phyloP scores from a whole-genome alignment of 2,797 vertebrate species.

The Syndactyla subalaris region DNA sequence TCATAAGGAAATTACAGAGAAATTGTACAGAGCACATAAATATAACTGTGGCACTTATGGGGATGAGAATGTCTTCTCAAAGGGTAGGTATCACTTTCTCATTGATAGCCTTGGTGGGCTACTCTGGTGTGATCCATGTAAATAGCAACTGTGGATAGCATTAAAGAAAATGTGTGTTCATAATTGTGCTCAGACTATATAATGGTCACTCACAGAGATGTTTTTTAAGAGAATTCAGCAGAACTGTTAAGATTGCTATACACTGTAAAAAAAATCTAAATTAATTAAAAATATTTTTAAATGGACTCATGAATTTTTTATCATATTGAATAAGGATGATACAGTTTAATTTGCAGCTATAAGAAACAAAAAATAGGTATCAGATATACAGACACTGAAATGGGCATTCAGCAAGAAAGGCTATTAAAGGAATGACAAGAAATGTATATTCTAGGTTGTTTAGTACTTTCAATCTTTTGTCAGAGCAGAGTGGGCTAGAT shows the following conservation, averaged over 20 bases:
- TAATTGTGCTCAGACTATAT: background rate
- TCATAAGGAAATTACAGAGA: background rate
- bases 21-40: background rate
- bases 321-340: background rate
- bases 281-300: background rate
- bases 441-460: background rate
- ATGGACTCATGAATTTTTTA: background rate
- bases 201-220: background rate
- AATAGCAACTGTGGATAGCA: background rate
- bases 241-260: background rate
- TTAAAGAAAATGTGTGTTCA: background rate
- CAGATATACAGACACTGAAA: background rate
- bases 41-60: rapidly evolving
- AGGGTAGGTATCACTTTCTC: background rate
- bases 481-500: background rate
- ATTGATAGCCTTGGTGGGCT: background rate
- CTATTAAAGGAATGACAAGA: background rate
- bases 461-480: background rate
- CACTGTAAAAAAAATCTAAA: background rate
- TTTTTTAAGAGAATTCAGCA: background rate
- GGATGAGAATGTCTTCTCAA: background rate
- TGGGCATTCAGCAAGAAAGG: background rate
- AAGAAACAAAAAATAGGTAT: background rate
- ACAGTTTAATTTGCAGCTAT: background rate
- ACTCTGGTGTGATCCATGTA: background rate